A percentile compares a stretch with the other conserved stretches of the same genome.
phyloP scores from a whole-genome alignment of 1,140 invertebrate genomes.

The Orchestia grillus region DNA sequence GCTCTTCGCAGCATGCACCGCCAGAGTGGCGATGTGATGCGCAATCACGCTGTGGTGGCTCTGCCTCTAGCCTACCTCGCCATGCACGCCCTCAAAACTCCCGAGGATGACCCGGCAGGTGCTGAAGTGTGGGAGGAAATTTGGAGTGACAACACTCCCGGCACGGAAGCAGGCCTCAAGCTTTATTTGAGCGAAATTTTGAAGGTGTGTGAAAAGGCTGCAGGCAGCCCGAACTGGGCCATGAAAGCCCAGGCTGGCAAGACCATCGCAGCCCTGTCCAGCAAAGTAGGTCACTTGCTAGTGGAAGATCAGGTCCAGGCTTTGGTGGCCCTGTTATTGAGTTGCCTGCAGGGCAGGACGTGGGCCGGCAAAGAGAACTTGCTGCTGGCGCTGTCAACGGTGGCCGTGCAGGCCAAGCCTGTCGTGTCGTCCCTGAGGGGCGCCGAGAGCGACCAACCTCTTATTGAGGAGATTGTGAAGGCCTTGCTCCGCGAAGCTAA shows the following conservation, averaged over 20 bases:
- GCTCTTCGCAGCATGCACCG: slow-evolving; percentile 86
- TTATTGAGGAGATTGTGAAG: slow-evolving; percentile 75
- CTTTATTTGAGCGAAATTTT: slow-evolving; percentile 84
- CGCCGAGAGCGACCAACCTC: slow-evolving; percentile 59
- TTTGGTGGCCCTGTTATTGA: slow-evolving; percentile 79
- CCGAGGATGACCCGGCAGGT: slow-evolving; percentile 70
- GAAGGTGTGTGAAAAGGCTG: slow-evolving; percentile 77
- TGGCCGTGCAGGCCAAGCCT: slow-evolving; percentile 76
- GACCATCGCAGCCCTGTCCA: slow-evolving; percentile 83
- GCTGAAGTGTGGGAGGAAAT: slow-evolving; percentile 82
- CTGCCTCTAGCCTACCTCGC: slow-evolving; percentile 89
- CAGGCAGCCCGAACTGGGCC: slow-evolving; percentile 87
- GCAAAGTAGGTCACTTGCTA: slow-evolving; percentile 79
- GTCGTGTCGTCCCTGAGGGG: slow-evolving; percentile 76
- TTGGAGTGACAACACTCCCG: slow-evolving; percentile 89
- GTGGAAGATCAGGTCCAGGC: slow-evolving; percentile 78
- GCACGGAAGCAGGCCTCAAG: slow-evolving; percentile 84
- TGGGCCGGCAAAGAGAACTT: slow-evolving; percentile 90
- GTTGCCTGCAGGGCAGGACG: slow-evolving; percentile 84
- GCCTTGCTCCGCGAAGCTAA: slow-evolving; percentile 82
- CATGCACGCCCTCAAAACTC: slow-evolving; percentile 84
- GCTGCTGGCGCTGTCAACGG: slow-evolving; percentile 80
- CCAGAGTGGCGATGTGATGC: slow-evolving; percentile 86
- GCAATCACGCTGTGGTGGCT: slow-evolving; percentile 82
- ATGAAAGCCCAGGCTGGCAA: slow-evolving; percentile 88